Evolutionary conservation across 2,888 invertebrate species (phyloP), one percentile per base, ranked within the genome.

Genomic region (Yponomeuta sedellus): DNA sequence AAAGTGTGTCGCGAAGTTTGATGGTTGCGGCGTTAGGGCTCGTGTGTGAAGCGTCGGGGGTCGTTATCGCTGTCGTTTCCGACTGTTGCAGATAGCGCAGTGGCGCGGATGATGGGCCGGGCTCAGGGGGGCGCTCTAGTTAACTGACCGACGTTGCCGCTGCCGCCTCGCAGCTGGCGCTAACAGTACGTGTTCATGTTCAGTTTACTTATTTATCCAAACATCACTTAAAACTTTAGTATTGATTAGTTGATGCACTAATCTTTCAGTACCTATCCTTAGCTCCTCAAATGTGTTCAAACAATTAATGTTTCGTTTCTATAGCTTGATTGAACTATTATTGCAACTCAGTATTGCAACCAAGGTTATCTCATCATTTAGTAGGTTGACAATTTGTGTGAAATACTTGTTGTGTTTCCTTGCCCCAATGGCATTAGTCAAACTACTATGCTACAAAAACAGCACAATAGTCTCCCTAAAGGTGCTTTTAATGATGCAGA

Each of bases 111-210:
- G 85, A 91, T 91, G 90, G 90, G 85, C 81, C 81, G 81, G 77
- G 75, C 77, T 77, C 78, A 79, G 82, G 82, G 83, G 83, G 85
- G 76, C 76, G 81, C 75, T 82, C 81, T 87, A 81, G 82, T 83
- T 88, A 88, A 91, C 86, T 90, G 90, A 91, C 90, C 81, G 90
- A 88, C 88, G 81, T 78, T 77, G 89, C 89, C 85, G 81, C 78
- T 77, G 89, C 89, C 85, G 88, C 88, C 89, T 83, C 77, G 79
- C 86, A 85, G 89, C 90, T 90, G 90, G 88, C 88, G 78, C 81
- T 80, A 85, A 83, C 84, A 83, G 88, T 90, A 88, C 74, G 88
- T 86, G 73, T 69, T 68, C 67, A 66, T 64, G 67, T 65, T 70
- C 68, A 25, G 2, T 10, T 19, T n/a, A 28, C 11, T 34, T 34